These are phyloP conservation scores for Pycnomerus fuliginosus DNA, from an alignment of 2,888 invertebrate species.

Conservation along the genomic window DNA sequence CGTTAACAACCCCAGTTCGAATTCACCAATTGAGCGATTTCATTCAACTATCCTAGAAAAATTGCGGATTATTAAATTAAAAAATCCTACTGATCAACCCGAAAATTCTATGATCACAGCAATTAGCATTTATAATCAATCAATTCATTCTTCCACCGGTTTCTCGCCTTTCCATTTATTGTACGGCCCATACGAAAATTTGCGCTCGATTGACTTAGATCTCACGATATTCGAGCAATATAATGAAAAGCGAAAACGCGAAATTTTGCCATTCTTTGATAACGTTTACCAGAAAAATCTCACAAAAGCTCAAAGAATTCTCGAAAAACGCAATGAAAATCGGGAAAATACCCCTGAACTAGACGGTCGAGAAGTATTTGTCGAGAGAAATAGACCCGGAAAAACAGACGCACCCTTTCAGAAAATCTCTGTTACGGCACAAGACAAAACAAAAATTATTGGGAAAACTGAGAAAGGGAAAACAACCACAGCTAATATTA, in stretches of 20 bases:
- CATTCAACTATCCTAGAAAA: constrained; percentile 11
- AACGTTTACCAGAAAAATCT: too few species aligned
- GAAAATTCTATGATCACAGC: constrained; percentile 1
- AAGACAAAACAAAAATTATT: too few species aligned
- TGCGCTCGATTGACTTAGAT: neutral
- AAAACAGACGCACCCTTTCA: too few species aligned
- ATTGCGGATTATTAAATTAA: constrained; percentile 8
- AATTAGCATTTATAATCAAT: constrained; percentile 6
- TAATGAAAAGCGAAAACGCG: neutral
- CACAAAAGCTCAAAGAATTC: neutral
- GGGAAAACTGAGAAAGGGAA: too few species aligned
- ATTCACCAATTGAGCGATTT: constrained; percentile 12
- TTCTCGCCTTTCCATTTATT: constrained; percentile 11
- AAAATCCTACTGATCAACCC: constrained; percentile 4
- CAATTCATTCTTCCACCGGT: constrained; percentile 5
- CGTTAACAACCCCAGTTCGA: constrained; percentile 6
- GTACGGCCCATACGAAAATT: constrained; percentile 17
- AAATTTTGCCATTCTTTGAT: too few species aligned
- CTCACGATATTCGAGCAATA: neutral
- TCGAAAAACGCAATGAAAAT: neutral
- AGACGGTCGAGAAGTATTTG: too few species aligned
- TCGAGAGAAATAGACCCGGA: too few species aligned
- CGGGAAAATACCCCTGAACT: neutral
- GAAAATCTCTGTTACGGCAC: too few species aligned
- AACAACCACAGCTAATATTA: too few species aligned